Percentiles rank a stretch among this genome's conserved stretches.
Conservation (phyloP, 2,113 vertebrate species). For the Buteo buteo region DNA sequence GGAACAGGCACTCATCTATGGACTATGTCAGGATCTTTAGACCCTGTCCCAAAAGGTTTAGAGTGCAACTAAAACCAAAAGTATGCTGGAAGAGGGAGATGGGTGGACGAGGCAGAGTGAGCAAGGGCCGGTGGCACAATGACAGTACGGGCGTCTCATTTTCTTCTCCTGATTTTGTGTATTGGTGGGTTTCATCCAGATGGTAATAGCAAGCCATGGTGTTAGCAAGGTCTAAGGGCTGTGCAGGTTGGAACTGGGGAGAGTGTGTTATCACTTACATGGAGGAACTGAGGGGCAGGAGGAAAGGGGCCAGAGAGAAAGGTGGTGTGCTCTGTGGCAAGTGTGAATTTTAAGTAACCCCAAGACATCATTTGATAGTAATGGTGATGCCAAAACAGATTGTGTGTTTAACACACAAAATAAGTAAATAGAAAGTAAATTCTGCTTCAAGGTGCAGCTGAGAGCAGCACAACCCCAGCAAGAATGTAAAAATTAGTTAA, state of each 20-base stretch:
- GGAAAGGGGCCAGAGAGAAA: background rate
- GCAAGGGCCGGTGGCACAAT: background rate
- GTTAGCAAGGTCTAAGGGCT: background rate
- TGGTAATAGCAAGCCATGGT: background rate
- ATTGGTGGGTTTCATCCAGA: accelerated
- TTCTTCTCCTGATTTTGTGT: background rate
- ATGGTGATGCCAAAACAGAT: background rate
- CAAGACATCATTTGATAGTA: too few species aligned
- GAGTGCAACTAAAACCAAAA: background rate
- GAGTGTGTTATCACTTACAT: accelerated
- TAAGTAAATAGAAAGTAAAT: background rate
- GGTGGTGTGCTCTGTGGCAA: background rate
- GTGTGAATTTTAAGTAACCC: background rate
- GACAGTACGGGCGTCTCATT: accelerated
- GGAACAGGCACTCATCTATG: accelerated
- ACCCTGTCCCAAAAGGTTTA: background rate
- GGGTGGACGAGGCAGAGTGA: background rate
- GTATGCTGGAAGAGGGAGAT: background rate
- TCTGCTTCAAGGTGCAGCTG: background rate
- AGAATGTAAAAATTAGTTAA: background rate
- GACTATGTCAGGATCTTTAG: too few species aligned
- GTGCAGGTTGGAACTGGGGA: background rate
- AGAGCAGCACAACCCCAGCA: background rate
- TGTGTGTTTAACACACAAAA: background rate
- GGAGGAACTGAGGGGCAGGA: background rate